phyloP scores from a whole-genome alignment of 2,797 vertebrate genomes.

The Sternotherus odoratus region DNA sequence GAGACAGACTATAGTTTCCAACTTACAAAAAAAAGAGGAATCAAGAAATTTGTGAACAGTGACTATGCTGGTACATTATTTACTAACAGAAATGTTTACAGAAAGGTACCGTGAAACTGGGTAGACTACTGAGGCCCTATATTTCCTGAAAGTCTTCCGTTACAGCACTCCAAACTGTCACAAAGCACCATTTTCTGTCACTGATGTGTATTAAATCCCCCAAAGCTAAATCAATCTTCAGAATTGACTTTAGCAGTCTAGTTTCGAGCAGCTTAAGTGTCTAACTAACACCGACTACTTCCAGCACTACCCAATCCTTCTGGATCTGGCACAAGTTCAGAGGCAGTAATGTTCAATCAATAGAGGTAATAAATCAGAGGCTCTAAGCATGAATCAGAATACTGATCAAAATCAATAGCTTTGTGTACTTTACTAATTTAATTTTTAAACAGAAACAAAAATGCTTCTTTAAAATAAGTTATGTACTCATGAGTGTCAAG shows the following conservation, averaged over 20 bases:
- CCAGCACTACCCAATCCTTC: background rate
- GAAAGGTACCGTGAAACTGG: background rate
- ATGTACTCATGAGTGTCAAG: background rate
- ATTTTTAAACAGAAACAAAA: background rate
- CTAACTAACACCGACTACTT: conserved; percentile 24
- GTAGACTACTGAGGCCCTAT: background rate
- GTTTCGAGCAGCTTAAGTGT: background rate
- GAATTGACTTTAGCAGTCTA: conserved; percentile 7
- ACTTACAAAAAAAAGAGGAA: background rate
- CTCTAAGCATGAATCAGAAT: background rate
- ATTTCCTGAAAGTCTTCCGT: background rate
- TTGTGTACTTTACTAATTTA: conserved; percentile 25
- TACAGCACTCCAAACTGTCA: conserved; percentile 14
- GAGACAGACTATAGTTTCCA: background rate
- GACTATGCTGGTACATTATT: background rate
- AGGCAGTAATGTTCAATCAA: background rate
- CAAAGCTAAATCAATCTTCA: conserved; percentile 50
- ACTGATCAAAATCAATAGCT: conserved; percentile 5
- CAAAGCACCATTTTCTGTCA: background rate
- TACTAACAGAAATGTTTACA: background rate
- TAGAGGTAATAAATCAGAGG: background rate
- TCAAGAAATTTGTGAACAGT: background rate
- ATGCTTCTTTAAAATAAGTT: conserved; percentile 14
- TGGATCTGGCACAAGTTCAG: conserved; percentile 23
- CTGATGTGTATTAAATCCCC: background rate